These are phyloP conservation scores for Saccostrea echinata DNA, from an alignment of 1,140 invertebrate species.

Conservation along the genomic window DNA sequence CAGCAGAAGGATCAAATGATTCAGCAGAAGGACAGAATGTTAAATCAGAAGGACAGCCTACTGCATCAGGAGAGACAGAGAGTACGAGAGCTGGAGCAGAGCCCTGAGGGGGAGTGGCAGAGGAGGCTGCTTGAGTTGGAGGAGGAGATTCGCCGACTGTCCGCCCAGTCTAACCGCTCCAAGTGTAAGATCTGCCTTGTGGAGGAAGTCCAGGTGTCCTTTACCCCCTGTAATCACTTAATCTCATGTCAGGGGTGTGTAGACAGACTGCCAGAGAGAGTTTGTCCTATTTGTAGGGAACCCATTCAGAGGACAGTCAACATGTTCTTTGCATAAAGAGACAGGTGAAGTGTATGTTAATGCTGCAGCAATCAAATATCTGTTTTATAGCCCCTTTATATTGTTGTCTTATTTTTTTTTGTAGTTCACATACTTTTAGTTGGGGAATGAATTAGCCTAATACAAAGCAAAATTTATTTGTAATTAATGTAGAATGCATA, in stretches of 20 bases:
- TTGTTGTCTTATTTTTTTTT: no score
- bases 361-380: neutral
- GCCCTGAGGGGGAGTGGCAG: neutral
- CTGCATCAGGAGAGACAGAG: conserved; percentile 1
- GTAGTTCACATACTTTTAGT: no score
- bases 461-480: no score
- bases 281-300: neutral
- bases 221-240: neutral
- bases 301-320: neutral
- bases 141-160: neutral
- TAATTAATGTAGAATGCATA: no score
- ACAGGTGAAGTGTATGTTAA: neutral
- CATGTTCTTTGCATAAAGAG: neutral
- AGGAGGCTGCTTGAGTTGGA: neutral
- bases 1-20: neutral
- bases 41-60: neutral
- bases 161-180: neutral
- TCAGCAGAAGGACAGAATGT: neutral
- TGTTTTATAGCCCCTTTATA: no score
- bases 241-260: neutral
- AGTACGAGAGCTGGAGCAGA: neutral
- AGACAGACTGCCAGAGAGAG: neutral
- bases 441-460: no score
- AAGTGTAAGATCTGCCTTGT: neutral
- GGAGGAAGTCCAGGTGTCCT: neutral